phyloP scores from a whole-genome alignment of 2,113 vertebrate species.

The Terrapene triunguis region DNA sequence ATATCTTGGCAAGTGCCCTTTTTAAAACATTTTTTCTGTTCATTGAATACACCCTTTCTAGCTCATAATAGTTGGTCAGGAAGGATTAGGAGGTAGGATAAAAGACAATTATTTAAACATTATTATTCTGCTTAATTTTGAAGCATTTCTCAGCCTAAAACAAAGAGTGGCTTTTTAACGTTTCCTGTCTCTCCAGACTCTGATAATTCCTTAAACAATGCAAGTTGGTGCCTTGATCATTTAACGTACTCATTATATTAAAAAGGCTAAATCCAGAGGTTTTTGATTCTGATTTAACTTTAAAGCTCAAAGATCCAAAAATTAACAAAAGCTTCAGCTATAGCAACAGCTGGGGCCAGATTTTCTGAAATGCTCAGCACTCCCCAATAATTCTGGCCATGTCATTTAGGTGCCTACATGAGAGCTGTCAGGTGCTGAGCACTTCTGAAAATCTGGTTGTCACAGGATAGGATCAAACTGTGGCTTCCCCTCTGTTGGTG shows the following conservation, averaged over 20 bases:
- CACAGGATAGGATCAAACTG: background rate
- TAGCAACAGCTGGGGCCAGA: background rate
- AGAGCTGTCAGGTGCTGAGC: background rate
- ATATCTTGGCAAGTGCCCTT: slow-evolving; percentile 16
- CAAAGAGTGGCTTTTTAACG: background rate
- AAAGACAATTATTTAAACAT: background rate
- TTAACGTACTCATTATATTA: background rate
- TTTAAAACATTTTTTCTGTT: slow-evolving; percentile 37
- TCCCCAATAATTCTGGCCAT: background rate
- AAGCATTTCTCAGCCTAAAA: slow-evolving; percentile 18
- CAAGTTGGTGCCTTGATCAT: background rate
- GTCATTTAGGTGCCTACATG: background rate
- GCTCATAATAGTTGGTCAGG: background rate
- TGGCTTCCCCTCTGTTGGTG: too few species aligned
- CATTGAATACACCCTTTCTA: background rate
- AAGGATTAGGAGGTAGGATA: slow-evolving; percentile 19
- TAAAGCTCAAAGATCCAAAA: too few species aligned
- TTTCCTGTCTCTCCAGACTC: background rate
- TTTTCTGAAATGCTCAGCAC: background rate
- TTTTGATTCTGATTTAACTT: background rate
- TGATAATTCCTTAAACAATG: slow-evolving; percentile 7
- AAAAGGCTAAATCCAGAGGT: background rate
- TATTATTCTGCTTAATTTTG: background rate
- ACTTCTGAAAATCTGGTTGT: background rate
- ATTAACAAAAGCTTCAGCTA: background rate